A percentile compares a stretch with the other conserved stretches of the same genome.
Evolutionary conservation across 2,113 vertebrate genomes (phyloP).

Genomic region (Phalacrocorax aristotelis): DNA sequence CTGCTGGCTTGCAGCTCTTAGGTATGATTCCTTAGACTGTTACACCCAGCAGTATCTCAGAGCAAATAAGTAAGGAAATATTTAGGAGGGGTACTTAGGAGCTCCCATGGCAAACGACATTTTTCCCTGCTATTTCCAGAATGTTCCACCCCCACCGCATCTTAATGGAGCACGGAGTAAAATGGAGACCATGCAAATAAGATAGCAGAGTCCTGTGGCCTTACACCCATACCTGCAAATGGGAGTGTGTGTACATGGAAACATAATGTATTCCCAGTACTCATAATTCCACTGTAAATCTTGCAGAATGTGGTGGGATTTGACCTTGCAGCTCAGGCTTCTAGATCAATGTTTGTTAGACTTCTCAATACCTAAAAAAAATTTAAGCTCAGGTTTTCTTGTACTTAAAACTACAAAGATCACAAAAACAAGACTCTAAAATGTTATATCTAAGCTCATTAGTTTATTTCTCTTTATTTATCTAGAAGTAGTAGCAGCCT

Average conservation of each 20-base stretch:
- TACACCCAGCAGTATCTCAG: not conserved
- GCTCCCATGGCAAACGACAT: not conserved
- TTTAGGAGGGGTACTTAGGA: not conserved
- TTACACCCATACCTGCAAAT: not conserved
- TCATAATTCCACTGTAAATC: not conserved
- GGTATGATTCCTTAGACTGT: not conserved
- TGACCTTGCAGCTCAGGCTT: not conserved
- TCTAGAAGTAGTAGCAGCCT: not conserved
- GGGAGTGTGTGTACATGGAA: not conserved
- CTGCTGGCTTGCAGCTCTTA: not conserved
- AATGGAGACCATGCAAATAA: not conserved
- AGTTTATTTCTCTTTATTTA: not conserved
- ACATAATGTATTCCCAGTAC: not conserved
- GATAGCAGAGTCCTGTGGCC: not conserved
- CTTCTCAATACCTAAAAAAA: not conserved
- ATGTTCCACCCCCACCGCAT: not conserved
- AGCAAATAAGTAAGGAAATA: not conserved
- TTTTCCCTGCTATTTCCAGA: not conserved
- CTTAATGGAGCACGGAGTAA: not conserved
- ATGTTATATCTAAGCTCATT: not conserved
- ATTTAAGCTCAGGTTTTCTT: not conserved
- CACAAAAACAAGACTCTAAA: not conserved
- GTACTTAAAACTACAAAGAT: not conserved
- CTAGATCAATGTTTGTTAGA: not conserved
- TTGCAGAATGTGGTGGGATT: not conserved